These are phyloP conservation scores for Panagrolaimus sp. DNA, from an alignment of 1,140 invertebrate species.

Conservation along the genomic window DNA sequence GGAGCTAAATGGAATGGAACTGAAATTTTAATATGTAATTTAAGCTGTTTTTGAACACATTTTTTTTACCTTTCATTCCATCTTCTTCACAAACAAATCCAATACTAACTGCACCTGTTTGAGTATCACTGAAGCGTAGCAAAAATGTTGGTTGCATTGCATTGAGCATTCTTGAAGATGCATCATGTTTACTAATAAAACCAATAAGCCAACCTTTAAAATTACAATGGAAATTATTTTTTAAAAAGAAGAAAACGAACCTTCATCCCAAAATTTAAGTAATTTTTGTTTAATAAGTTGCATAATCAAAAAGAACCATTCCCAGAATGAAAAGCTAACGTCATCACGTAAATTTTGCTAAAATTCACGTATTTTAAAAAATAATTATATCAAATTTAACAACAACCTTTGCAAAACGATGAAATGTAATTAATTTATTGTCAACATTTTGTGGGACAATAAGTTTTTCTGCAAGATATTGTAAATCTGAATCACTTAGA, in stretches of 20 bases:
- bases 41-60: too few relatives aligned
- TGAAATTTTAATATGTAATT: too few relatives aligned
- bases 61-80: slow-evolving; percentile 37
- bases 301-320: slow-evolving; percentile 59
- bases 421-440: slow-evolving; percentile 55
- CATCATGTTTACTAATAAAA: slow-evolving; percentile 56
- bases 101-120: slow-evolving; percentile 56
- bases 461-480: slow-evolving; percentile 52
- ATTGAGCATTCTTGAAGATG: slow-evolving; percentile 47
- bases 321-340: slow-evolving; percentile 56
- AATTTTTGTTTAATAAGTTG: slow-evolving; percentile 58
- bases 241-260: slow-evolving; percentile 19
- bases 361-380: slow-evolving; percentile 44
- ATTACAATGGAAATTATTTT: too few relatives aligned
- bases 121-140: slow-evolving; percentile 55
- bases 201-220: slow-evolving; percentile 49
- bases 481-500: slow-evolving; percentile 46
- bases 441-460: slow-evolving; percentile 38
- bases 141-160: slow-evolving; percentile 42
- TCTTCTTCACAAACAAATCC: slow-evolving; percentile 58
- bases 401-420: slow-evolving; percentile 57
- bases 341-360: slow-evolving; percentile 56
- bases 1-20: slow-evolving; percentile 57
- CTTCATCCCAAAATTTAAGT: slow-evolving; percentile 58
- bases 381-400: slow-evolving; percentile 51